These are phyloP conservation scores for Nannoperca obscura DNA, from an alignment of 2,797 vertebrate species.

Conservation along the genomic window DNA sequence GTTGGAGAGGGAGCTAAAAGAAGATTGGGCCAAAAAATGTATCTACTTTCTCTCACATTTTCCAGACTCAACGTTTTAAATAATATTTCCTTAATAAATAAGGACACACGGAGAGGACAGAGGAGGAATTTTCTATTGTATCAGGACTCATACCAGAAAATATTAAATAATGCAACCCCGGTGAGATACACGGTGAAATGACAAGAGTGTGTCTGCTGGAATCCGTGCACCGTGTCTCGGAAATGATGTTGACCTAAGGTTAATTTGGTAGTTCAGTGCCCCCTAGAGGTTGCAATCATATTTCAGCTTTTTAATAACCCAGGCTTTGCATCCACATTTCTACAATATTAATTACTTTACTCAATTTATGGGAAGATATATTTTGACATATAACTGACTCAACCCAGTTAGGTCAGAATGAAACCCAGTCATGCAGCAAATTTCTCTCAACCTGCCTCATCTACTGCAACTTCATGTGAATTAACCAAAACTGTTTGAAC, in stretches of 20 bases:
- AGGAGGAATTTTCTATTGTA: slow-evolving; percentile 14
- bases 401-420: neutral
- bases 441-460: neutral
- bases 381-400: slow-evolving; percentile 25
- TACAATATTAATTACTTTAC: slow-evolving; percentile 66
- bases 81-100: slow-evolving; percentile 27
- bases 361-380: slow-evolving; percentile 44
- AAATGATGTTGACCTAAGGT: slow-evolving; percentile 77
- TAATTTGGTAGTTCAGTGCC: slow-evolving; percentile 79
- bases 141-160: slow-evolving; percentile 30
- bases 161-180: slow-evolving; percentile 54
- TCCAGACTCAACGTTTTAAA: slow-evolving; percentile 11
- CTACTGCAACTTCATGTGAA: neutral
- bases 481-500: neutral
- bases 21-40: slow-evolving; percentile 24
- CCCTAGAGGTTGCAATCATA: slow-evolving; percentile 76
- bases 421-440: neutral
- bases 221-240: slow-evolving; percentile 41
- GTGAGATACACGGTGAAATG: slow-evolving; percentile 50
- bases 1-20: slow-evolving; percentile 9
- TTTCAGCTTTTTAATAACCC: slow-evolving; percentile 74
- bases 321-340: slow-evolving; percentile 54
- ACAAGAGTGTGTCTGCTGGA: slow-evolving; percentile 47
- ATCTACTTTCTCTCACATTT: slow-evolving; percentile 13
- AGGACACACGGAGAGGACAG: slow-evolving; percentile 53